phyloP scores from a whole-genome alignment of 1,140 invertebrate genomes.

The Drosophila pallidifrons region DNA sequence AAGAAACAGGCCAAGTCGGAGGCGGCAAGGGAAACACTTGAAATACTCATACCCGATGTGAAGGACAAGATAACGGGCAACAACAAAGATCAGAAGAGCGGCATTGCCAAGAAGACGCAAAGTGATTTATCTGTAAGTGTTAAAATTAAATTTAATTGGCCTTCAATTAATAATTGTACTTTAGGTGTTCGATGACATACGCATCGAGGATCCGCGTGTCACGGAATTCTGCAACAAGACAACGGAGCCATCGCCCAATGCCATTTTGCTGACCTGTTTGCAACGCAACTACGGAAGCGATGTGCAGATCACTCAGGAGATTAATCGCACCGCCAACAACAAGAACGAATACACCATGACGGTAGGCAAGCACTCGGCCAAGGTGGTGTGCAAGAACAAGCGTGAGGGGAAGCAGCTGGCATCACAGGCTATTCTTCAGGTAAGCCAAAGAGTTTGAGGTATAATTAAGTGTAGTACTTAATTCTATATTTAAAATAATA shows the following conservation, averaged over 20 bases:
- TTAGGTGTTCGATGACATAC: conserved; percentile 97
- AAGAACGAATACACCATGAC: conserved; percentile 97
- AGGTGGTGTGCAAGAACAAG: conserved; percentile 97
- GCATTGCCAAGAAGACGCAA: conserved; percentile 85
- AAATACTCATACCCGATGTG: conserved; percentile 97
- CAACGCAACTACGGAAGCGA: conserved; percentile 97
- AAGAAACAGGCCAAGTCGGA: conserved; percentile 98
- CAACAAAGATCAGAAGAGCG: conserved; percentile 86
- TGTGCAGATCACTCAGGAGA: conserved; percentile 94
- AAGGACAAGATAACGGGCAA: conserved; percentile 90
- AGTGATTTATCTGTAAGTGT: conserved; percentile 88
- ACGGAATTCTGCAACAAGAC: conserved; percentile 97
- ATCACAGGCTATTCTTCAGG: conserved; percentile 97
- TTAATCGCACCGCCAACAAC: conserved; percentile 95
- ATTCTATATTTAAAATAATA: background rate
- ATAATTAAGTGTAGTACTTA: background rate
- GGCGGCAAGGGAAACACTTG: conserved; percentile 94
- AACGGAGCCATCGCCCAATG: conserved; percentile 97
- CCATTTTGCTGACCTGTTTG: conserved; percentile 96
- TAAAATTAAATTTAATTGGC: background rate
- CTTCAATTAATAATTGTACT: background rate
- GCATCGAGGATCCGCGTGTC: conserved; percentile 96
- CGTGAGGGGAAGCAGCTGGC: conserved; percentile 98
- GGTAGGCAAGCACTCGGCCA: conserved; percentile 95
- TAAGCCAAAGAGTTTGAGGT: conserved; percentile 48